These are phyloP conservation scores for Opisthocomus hoazin DNA, from an alignment of 2,113 vertebrate species.

Conservation along the genomic window DNA sequence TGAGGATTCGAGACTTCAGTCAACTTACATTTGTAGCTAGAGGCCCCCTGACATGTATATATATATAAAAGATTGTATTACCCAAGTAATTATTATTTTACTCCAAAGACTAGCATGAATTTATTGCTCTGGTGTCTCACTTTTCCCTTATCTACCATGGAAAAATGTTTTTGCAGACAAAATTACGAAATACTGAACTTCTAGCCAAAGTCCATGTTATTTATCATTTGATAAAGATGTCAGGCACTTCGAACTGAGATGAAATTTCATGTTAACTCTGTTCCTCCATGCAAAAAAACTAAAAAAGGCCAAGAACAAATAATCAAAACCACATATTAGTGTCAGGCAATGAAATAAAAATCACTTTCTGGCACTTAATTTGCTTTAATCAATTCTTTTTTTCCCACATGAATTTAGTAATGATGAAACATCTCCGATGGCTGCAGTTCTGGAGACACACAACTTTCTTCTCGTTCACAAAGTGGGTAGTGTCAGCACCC, in stretches of 20 bases:
- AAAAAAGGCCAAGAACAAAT: neutral
- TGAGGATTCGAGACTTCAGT: neutral
- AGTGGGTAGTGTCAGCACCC: neutral
- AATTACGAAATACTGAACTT: neutral
- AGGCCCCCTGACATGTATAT: neutral
- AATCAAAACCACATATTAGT: neutral
- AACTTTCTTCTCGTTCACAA: neutral
- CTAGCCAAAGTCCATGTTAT: neutral
- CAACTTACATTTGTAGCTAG: neutral
- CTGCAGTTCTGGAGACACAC: neutral
- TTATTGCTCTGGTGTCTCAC: neutral
- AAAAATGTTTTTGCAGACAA: slow-evolving; percentile 1
- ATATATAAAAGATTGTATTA: neutral
- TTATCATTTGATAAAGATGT: neutral
- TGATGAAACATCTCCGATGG: neutral
- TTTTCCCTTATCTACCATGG: neutral
- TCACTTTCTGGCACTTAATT: neutral
- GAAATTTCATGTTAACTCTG: neutral
- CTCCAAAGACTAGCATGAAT: neutral
- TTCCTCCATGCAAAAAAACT: neutral
- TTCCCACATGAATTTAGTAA: neutral
- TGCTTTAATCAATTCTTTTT: neutral
- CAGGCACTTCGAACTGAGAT: neutral
- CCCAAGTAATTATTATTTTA: neutral
- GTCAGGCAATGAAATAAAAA: neutral